phyloP scores from a whole-genome alignment of 2,888 invertebrate genomes.

The Schizotus pectinicornis region DNA sequence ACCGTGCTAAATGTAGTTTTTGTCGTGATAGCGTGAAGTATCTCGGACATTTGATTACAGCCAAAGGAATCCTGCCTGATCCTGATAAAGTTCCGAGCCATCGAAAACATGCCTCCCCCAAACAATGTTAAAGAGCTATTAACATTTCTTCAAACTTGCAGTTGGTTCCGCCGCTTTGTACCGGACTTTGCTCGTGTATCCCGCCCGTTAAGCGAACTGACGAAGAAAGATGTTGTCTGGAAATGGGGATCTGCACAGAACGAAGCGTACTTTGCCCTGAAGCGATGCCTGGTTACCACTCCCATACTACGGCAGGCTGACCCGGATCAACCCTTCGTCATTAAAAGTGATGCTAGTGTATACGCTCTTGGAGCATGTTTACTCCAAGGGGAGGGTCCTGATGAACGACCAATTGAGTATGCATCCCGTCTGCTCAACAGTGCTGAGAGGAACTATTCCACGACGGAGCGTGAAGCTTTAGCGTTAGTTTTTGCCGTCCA shows the following conservation, averaged over 20 bases:
- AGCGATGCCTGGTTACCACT: conserved; percentile 29
- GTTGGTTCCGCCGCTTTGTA: conserved; percentile 37
- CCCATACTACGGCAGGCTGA: conserved; percentile 38
- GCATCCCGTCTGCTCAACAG: too few relatives aligned
- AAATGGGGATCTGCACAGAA: conserved; percentile 13
- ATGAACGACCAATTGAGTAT: conserved; percentile 39
- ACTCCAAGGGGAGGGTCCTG: too few relatives aligned
- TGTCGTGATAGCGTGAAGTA: too few relatives aligned
- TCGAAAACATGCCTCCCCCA: conserved; percentile 19
- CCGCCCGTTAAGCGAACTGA: conserved; percentile 8
- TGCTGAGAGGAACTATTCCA: too few relatives aligned
- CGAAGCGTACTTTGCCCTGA: conserved; percentile 31
- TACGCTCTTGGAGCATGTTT: conserved; percentile 36
- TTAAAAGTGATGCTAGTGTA: conserved; percentile 40
- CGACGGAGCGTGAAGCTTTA: too few relatives aligned
- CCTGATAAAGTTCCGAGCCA: conserved; percentile 34
- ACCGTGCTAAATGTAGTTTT: conserved; percentile 39
- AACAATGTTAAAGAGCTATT: conserved; percentile 31
- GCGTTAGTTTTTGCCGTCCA: too few relatives aligned
- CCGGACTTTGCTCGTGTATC: conserved; percentile 8
- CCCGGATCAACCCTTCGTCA: too few relatives aligned
- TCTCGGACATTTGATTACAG: conserved; percentile 34
- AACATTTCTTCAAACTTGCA: too few relatives aligned
- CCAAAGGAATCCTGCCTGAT: conserved; percentile 27
- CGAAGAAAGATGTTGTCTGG: conserved; percentile 10